Percentiles rank a stretch among this genome's conserved stretches.
Evolutionary conservation across 92 coral and sea anemone species (phyloP).

Genomic region (Pocillopora meandrina): DNA sequence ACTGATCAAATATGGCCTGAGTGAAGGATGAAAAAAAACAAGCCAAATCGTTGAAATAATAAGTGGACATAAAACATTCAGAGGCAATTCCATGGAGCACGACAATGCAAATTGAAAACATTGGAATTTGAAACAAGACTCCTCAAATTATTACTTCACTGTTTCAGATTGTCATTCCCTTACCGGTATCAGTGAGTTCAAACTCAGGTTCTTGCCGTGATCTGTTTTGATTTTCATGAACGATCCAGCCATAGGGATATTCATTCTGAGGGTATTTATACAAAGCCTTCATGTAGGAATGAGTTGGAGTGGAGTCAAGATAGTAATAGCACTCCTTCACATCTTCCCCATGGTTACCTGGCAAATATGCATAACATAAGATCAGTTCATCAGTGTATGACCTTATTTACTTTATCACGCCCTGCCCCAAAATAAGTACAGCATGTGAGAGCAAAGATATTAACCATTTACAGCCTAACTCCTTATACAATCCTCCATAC

Average conservation of each 20-base stretch:
- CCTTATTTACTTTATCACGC: background rate
- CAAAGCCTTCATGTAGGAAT: constrained; percentile 98
- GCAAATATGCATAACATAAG: background rate
- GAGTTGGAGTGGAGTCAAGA: constrained; percentile 96
- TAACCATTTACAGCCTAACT: too few species aligned
- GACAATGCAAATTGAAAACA: too few species aligned
- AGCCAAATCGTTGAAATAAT: too few species aligned
- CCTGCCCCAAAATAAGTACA: too few species aligned
- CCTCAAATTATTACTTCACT: background rate
- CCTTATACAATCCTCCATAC: too few species aligned
- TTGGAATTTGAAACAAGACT: too few species aligned
- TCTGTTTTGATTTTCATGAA: constrained; percentile 78
- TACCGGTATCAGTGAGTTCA: constrained; percentile 93
- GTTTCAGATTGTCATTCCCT: background rate
- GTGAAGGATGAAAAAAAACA: too few species aligned
- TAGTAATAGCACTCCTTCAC: constrained; percentile 99
- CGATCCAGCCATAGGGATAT: constrained; percentile 82
- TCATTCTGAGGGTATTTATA: constrained; percentile 95
- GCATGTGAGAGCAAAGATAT: too few species aligned
- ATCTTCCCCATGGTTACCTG: constrained; percentile 99
- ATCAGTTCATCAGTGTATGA: background rate
- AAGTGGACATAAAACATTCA: too few species aligned
- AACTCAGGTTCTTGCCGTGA: constrained; percentile 77
- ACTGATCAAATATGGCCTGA: too few species aligned
- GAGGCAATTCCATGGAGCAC: too few species aligned